phyloP scores from a whole-genome alignment of 2,113 vertebrate species.

The Callaeas wilsoni region DNA sequence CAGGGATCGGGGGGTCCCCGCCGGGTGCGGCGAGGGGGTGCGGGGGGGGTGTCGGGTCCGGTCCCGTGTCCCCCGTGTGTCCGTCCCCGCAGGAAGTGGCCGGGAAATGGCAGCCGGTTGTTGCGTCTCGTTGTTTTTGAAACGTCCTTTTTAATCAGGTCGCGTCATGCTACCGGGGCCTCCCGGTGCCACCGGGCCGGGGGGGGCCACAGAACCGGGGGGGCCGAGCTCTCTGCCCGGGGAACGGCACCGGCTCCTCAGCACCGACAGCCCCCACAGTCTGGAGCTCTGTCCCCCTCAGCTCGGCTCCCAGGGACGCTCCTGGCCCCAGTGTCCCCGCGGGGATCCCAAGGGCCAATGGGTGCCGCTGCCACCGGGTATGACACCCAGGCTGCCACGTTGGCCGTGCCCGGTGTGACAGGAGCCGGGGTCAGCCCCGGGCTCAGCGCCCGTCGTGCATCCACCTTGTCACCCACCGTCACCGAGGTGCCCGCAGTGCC shows the following conservation, averaged over 20 bases:
- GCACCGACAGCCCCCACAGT: background rate
- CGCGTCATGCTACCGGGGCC: slow-evolving; percentile 63
- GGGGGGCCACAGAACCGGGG: background rate
- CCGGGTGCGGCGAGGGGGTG: background rate
- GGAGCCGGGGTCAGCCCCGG: background rate
- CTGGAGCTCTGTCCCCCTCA: background rate
- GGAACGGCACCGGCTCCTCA: background rate
- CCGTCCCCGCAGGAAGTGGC: slow-evolving; percentile 69
- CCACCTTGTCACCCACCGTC: background rate
- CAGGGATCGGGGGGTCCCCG: background rate
- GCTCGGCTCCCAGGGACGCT: background rate
- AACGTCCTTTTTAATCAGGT: slow-evolving; percentile 69
- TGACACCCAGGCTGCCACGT: background rate
- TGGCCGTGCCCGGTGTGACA: background rate
- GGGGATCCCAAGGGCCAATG: background rate
- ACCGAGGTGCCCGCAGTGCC: background rate
- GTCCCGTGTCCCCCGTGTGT: background rate
- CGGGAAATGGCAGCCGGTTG: slow-evolving; percentile 73
- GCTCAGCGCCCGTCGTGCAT: background rate
- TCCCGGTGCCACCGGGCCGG: background rate
- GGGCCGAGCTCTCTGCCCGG: background rate
- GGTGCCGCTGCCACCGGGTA: background rate
- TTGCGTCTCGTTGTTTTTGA: slow-evolving; percentile 66
- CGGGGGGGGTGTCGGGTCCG: background rate
- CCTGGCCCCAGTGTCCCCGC: background rate